Percentiles rank a stretch among this genome's conserved stretches.
These are phyloP conservation scores for Delphinus delphis DNA, from an alignment of 2,113 vertebrate genomes.

Conservation along the genomic window DNA sequence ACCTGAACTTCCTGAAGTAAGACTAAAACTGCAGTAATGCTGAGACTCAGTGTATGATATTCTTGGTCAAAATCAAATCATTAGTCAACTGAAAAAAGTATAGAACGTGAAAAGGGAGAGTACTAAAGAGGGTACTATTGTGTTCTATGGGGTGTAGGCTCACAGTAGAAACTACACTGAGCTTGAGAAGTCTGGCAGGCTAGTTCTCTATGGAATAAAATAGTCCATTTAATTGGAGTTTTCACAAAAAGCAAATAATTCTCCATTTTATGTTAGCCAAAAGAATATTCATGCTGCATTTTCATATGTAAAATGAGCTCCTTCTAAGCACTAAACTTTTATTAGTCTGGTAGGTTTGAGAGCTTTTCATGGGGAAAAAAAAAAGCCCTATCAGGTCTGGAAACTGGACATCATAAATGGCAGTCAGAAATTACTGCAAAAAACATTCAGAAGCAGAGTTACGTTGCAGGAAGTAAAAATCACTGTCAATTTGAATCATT, in stretches of 20 bases:
- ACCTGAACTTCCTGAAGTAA: background rate
- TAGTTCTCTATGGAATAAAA: conserved; percentile 13
- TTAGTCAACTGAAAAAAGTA: background rate
- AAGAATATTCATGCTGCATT: background rate
- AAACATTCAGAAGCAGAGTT: conserved; percentile 6
- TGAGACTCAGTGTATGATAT: background rate
- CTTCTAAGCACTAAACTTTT: conserved; percentile 20
- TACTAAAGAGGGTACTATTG: background rate
- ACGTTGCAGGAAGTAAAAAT: background rate
- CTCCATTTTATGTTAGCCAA: background rate
- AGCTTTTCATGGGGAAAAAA: background rate
- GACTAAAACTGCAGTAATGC: background rate
- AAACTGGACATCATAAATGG: background rate
- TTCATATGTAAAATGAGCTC: conserved; percentile 3
- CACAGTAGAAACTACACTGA: background rate
- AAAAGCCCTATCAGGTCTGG: background rate
- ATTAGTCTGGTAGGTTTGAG: background rate
- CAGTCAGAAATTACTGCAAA: background rate
- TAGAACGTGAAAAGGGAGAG: background rate
- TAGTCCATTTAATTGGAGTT: background rate
- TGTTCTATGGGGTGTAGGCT: background rate
- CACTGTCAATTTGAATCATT: conserved; percentile 3
- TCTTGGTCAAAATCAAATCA: background rate
- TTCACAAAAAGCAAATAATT: conserved; percentile 24
- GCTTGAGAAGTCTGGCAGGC: background rate